Conservation (phyloP, 2,113 vertebrate species). For the Polypterus bichir region DNA sequence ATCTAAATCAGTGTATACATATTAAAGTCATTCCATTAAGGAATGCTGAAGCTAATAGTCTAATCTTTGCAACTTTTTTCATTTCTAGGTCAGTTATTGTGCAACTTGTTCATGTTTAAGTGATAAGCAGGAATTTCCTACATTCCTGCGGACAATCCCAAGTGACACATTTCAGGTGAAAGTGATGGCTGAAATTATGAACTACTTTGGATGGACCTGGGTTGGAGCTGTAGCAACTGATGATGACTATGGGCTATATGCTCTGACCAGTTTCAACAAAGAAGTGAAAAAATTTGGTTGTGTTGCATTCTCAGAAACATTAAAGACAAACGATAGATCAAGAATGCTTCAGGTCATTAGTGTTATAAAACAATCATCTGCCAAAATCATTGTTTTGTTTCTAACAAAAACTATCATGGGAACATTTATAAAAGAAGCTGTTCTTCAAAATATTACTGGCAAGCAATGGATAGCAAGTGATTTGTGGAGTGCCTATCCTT, state of each 20-base stretch:
- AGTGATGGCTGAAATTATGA: background rate
- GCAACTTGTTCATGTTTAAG: conserved; percentile 1
- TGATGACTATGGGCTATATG: conserved; percentile 9
- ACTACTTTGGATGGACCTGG: conserved; percentile 4
- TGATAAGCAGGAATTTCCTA: conserved; percentile 3
- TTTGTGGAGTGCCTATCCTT: conserved; percentile 36
- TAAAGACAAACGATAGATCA: background rate
- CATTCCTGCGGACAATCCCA: conserved; percentile 3
- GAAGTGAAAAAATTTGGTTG: background rate
- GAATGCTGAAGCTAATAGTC: too few species aligned
- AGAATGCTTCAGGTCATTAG: conserved; percentile 1
- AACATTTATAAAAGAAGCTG: conserved; percentile 26
- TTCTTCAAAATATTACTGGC: conserved; percentile 35
- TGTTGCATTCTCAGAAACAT: conserved; percentile 1
- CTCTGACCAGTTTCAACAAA: conserved; percentile 2
- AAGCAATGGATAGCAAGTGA: conserved; percentile 52
- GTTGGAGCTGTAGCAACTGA: conserved; percentile 7
- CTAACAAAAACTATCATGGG: too few species aligned
- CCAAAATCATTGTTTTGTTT: conserved; percentile 9
- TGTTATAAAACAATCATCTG: conserved; percentile 1
- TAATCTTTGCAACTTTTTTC: background rate
- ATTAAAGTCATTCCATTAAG: too few species aligned
- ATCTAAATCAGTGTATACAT: too few species aligned
- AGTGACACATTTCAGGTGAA: background rate
- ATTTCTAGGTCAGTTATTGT: conserved; percentile 2